Evolutionary conservation across 2,888 invertebrate genomes (phyloP), one percentile per base, ranked within the genome.

Genomic region (Reticulitermes lucifugus): DNA sequence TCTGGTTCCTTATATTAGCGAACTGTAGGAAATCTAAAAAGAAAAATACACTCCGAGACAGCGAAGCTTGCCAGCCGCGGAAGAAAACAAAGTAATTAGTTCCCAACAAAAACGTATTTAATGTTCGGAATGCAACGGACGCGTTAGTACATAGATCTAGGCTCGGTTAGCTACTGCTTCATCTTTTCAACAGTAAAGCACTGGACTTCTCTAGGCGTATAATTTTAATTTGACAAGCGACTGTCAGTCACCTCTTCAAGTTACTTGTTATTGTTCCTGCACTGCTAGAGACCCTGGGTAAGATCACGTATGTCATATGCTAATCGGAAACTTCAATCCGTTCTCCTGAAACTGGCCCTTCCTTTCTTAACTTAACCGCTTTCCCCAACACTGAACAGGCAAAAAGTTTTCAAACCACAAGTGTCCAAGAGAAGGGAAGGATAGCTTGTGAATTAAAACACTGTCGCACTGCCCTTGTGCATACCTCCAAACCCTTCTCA

Each of bases 361-460:
- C 71, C 25, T 71, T 35, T 71, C 41, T 46, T 77, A 22, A 6
- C 60, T 46, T 77, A 46, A 3, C 70, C 81, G 35, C 70, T 43
- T 41, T 55, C 79, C 79, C 51, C 65, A 18, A 18, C 55, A 55
- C 12, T 35, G 12, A 10, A 71, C 71, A 10, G 21, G 43, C 75
- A 35, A 75, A 75, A 41, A 75, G 18, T 59, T 79, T 43, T 79
- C 35, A 59, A 65, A 81, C 81, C 81, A 81, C 81, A 81, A 81
- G 81, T 81, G 65, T 46, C 29, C 65, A 70, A 29, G 46, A 70
- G 51, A 46, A 75, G 43, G 75, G 77, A 5, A 77, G 10, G 18
- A 14, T 0, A 18, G 18, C 35, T 41, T 80, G 59, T 80, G 80
- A 60, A 60, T 46, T 77, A 77, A 77, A 77, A 43, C 43, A 77